Conservation (phyloP, 2,888 invertebrate species). For the Sycophila texana region DNA sequence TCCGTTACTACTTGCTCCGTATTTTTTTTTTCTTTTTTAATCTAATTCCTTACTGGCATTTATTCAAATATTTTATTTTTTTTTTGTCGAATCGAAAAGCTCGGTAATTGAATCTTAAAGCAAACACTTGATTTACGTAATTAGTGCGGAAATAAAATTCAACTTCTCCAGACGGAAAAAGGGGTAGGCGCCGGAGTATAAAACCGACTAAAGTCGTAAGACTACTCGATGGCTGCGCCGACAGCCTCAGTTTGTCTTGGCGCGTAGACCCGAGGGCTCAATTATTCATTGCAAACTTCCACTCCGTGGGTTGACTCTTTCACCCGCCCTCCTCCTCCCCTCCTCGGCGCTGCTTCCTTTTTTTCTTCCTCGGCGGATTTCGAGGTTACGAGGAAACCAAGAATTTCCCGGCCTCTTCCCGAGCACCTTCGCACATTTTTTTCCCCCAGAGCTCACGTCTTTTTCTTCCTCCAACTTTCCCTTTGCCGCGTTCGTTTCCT, state of each 20-base stretch:
- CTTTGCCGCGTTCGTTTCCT: conserved; percentile 20
- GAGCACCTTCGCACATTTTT: conserved; percentile 29
- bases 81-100: too few relatives aligned
- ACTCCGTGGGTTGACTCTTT: conserved; percentile 37
- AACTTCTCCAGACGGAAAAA: conserved; percentile 12
- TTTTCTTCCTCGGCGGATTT: conserved; percentile 54
- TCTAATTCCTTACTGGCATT: too few relatives aligned
- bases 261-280: conserved; percentile 62
- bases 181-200: conserved; percentile 20
- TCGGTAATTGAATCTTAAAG: not conserved
- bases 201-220: conserved; percentile 42
- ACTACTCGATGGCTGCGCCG: conserved; percentile 37
- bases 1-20: too few relatives aligned
- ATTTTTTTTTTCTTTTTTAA: too few relatives aligned
- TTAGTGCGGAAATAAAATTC: conserved; percentile 30
- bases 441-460: conserved; percentile 5
- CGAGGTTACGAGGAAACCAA: conserved; percentile 59
- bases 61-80: too few relatives aligned
- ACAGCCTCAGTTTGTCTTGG: conserved; percentile 61
- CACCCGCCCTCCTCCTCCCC: conserved; percentile 45
- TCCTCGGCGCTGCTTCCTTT: conserved; percentile 45
- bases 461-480: not conserved
- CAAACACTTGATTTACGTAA: conserved; percentile 23
- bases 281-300: conserved; percentile 64
- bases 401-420: conserved; percentile 47